Evolutionary conservation across 2,797 vertebrate species (phyloP).

Genomic region (Rhabdophis nuchalis): DNA sequence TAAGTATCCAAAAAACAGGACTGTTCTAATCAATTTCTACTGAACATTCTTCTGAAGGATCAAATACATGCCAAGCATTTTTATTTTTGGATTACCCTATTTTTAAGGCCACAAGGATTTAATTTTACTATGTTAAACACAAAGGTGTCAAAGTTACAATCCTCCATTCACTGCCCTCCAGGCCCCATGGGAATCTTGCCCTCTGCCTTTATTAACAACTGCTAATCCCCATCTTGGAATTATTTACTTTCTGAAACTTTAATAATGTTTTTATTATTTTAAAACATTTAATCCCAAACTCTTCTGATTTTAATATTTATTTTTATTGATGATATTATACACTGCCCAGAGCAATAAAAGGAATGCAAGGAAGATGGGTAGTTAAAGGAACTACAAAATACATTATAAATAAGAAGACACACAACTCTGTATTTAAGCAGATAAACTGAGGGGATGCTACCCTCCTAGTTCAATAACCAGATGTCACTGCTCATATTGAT

Average conservation of each 20-base stretch:
- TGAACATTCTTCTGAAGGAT: not conserved
- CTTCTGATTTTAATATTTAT: not conserved
- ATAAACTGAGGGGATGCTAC: not conserved
- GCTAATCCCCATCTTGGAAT: not conserved
- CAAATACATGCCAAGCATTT: not conserved
- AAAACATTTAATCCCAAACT: not conserved
- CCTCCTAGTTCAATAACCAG: not conserved
- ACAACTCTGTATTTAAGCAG: not conserved
- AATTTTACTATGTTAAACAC: not conserved
- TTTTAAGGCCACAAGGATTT: not conserved
- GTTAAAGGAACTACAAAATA: not conserved
- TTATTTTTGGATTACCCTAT: not conserved
- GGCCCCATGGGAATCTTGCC: not conserved
- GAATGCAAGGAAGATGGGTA: not conserved
- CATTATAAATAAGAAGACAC: not conserved
- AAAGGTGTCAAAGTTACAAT: not conserved
- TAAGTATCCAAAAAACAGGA: not conserved
- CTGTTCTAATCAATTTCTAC: not conserved
- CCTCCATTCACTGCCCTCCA: not conserved
- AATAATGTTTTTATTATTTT: not conserved
- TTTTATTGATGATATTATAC: not conserved
- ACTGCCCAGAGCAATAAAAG: not conserved
- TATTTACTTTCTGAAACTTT: not conserved
- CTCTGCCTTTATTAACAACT: not conserved
- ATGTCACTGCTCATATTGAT: not conserved